These are phyloP conservation scores for Anastrepha ludens DNA, from an alignment of 1,140 invertebrate species.

Conservation along the genomic window DNA sequence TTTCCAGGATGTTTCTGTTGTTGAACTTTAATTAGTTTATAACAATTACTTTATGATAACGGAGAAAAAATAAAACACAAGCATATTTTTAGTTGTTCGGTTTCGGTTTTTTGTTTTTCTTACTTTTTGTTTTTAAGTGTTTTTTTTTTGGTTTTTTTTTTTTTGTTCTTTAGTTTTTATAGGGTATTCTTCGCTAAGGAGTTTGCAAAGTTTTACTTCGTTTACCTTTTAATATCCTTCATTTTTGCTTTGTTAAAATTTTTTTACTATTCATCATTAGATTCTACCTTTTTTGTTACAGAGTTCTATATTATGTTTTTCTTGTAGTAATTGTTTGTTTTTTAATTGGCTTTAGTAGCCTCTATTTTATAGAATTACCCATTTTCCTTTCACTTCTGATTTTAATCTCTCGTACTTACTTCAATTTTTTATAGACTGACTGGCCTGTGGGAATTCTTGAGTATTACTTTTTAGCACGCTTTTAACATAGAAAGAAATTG, in stretches of 20 bases:
- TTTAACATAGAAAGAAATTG: not conserved
- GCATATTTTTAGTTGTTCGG: not conserved
- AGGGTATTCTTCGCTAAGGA: not conserved
- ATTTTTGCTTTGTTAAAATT: not conserved
- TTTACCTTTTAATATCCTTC: not conserved
- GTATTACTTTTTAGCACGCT: not conserved
- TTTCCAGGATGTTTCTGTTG: not conserved
- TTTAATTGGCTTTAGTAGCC: not conserved
- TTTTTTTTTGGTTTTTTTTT: not conserved
- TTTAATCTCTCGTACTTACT: too few species aligned
- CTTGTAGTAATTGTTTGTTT: not conserved
- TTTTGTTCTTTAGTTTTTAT: not conserved
- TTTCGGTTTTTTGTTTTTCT: not conserved
- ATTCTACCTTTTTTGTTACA: not conserved
- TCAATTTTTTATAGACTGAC: too few species aligned
- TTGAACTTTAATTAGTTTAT: not conserved
- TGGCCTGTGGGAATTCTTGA: not conserved
- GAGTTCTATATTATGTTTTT: not conserved
- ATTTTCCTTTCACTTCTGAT: too few species aligned
- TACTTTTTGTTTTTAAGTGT: not conserved
- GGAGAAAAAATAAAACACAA: slow-evolving; percentile 33
- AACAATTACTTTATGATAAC: not conserved
- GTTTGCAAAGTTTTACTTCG: not conserved
- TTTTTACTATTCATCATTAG: slow-evolving; percentile 3
- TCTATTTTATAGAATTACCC: not conserved